Base-by-base conservation (phyloP, 2,113 vertebrate species). In the Tapirus terrestris region DNA sequence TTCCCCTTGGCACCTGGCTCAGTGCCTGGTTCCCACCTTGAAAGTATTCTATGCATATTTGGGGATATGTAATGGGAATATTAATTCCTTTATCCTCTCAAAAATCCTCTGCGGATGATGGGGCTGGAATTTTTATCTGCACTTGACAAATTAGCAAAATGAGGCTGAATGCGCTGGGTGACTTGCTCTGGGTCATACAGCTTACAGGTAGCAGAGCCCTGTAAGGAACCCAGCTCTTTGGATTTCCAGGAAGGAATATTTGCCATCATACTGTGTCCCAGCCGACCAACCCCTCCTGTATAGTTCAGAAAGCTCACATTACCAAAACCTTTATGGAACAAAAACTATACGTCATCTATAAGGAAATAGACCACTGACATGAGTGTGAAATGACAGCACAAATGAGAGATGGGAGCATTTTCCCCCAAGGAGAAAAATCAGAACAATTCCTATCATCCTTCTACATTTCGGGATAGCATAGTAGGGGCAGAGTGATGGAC, bases 331-430 rank as follows among this genome's bases (percentile, higher is more conserved):
- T 97, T 89, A 92, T 53, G 96, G 93, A 98, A 98, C 86, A 25
- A 82, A 95, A 98, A 96, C 94, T 61, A 61, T 16, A 16, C 72
- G 14, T 96, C 72, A 58, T 72, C 65, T 6, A 70, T 53, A 0
- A 97, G 86, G 31, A 94, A 75, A 81, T 63, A 92, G 56, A 97
- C 93, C 73, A 14, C 87, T 97, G 73, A 67, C 0, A 45, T 36
- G 60, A 75, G 72, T 75, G 73, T 97, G 96, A 98, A 98, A 97
- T 95, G 97, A 98, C 77, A 97, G 76, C 81, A 97, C 87, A 70
- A 33, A 87, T 75, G 94, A 67, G 68, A 98, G 92, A 97, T 43
- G 96, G 31, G 68, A 95, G 56, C 67, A 68, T 70, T 96, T 68
- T 63, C 97, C 95, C 80, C 91, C 83, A 79, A 84, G 86, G 94